phyloP scores from a whole-genome alignment of 2,888 invertebrate species.

The Yponomeuta sedellus region DNA sequence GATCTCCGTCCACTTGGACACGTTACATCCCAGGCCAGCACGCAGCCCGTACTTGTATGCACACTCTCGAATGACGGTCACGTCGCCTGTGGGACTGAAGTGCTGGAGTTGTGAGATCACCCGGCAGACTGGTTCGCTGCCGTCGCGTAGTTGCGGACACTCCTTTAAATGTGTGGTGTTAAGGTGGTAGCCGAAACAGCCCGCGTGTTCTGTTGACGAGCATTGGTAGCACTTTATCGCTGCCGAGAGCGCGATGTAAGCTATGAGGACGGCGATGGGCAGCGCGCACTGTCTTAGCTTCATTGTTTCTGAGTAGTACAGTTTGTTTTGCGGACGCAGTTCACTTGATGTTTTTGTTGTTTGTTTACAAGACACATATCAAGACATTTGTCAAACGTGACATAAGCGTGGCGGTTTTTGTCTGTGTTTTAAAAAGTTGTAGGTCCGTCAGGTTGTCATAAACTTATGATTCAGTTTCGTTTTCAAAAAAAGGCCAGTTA shows the following conservation, averaged over 20 bases:
- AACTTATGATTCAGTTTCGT: no score
- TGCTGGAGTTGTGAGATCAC: conserved; percentile 46
- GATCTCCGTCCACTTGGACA: conserved; percentile 47
- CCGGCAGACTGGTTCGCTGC: conserved; percentile 43
- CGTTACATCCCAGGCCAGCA: conserved; percentile 37
- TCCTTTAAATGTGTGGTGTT: conserved; percentile 39
- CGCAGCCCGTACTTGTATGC: conserved; percentile 42
- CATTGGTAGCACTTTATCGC: conserved; percentile 60
- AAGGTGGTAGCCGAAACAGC: conserved; percentile 46
- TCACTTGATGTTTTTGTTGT: no score
- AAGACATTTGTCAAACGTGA: no score
- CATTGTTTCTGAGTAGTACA: no score
- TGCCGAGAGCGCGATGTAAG: not conserved
- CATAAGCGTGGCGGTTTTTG: no score
- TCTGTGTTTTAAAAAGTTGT: no score
- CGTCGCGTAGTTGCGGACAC: conserved; percentile 29
- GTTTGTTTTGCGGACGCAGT: no score
- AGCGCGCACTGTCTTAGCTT: not conserved
- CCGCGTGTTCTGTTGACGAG: conserved; percentile 34
- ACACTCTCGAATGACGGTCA: conserved; percentile 52
- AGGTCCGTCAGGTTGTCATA: no score
- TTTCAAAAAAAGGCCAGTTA: no score
- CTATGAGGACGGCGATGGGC: not conserved
- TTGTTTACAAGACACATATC: no score
- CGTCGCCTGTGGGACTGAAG: conserved; percentile 44